These are phyloP conservation scores for Argopecten irradians DNA, from an alignment of 1,140 invertebrate species.

Conservation along the genomic window DNA sequence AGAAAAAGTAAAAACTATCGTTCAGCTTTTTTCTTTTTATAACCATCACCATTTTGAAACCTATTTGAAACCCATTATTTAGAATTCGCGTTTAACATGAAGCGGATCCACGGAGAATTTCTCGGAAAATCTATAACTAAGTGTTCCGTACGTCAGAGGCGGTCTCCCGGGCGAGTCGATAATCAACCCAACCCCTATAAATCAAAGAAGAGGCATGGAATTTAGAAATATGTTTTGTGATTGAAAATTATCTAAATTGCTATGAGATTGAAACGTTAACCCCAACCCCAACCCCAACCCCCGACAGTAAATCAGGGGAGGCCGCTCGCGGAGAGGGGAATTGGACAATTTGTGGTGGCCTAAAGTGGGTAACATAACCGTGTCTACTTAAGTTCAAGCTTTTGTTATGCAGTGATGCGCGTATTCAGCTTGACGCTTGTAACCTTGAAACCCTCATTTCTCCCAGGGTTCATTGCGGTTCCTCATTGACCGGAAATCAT, in stretches of 20 bases:
- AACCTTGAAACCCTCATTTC: too few relatives aligned
- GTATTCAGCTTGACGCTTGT: too few relatives aligned
- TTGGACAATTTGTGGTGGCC: background rate
- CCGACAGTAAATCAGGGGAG: background rate
- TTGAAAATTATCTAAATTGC: constrained; percentile 4
- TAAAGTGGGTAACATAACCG: background rate
- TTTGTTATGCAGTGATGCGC: too few relatives aligned
- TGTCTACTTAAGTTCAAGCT: too few relatives aligned
- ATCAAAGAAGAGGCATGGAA: background rate
- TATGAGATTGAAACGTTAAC: constrained; percentile 17
- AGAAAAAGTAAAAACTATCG: constrained; percentile 18
- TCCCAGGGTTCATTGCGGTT: too few relatives aligned
- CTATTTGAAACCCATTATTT: constrained; percentile 22
- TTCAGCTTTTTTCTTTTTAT: background rate
- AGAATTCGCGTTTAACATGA: background rate
- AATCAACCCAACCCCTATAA: background rate
- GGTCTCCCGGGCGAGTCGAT: background rate
- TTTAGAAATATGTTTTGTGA: constrained; percentile 19
- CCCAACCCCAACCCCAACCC: too few relatives aligned
- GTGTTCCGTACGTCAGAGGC: background rate
- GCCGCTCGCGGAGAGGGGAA: constrained; percentile 2
- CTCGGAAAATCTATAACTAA: background rate
- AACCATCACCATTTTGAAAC: constrained; percentile 17
- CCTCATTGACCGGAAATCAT: too few relatives aligned
- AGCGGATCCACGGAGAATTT: background rate